Base-by-base conservation (phyloP, 2,888 invertebrate species). In the Ophonus ardosiacus region DNA sequence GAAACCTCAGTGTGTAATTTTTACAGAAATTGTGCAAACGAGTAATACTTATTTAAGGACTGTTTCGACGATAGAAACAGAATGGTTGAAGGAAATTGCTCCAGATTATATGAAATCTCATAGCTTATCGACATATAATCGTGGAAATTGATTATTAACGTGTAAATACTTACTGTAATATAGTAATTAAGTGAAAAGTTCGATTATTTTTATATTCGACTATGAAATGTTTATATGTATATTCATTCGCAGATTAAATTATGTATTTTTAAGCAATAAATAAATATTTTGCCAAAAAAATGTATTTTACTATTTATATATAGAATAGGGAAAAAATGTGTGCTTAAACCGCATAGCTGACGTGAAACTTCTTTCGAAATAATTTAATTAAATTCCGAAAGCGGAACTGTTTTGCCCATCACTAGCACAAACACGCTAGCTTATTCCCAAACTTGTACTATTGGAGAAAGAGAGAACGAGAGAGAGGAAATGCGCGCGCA, bases 1-100 rank as follows among this genome's bases (percentile, higher is more conserved):
- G 85, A 95, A 95, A 85, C 95, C 97, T 6, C 94, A 94, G 18
- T 94, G 95, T 86, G 93, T 98, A 0, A 89, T 97, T 79, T 98
- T 96, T 91, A 95, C 96, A 0, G 98, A 98, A 92, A 93, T 98
- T 68, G 94, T 98, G n/a, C 94, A 96, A 89, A 98, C 98, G 0
- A 94, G 93, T 85, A 95, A 96, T 87, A 94, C 95, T 87, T 98
- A 96, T 92, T 94, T 98, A 90, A 93, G 96, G 88, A 94, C 94
- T 85, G 92, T 96, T 61, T 96, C 97, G 8, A 94, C 94, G 56
- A 94, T 98, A 74, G 96, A 97, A 89, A 92, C 95, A 8, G 95
- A 96, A 38, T 98, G 98, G 98, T 91, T 98, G 86, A 92, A 92
- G 79, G 95, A 96, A 89, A 90, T 93, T 76, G 91, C 92, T 61